Evolutionary conservation across 2,113 vertebrate species (phyloP).

Genomic region (Neogale vison): DNA sequence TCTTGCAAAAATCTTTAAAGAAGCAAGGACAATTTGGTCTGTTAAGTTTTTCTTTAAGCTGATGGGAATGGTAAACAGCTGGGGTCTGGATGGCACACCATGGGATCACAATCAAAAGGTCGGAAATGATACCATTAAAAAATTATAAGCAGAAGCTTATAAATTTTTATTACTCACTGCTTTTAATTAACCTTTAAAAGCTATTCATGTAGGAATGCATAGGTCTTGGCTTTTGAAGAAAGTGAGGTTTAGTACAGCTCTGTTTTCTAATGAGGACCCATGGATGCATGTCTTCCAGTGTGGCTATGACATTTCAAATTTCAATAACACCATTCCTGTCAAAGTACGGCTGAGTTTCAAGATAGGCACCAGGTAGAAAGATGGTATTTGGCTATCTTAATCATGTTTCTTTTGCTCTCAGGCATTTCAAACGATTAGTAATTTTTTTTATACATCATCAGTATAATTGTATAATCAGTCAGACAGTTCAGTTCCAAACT

Average conservation of each 20-base stretch:
- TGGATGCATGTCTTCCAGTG: conserved; percentile 67
- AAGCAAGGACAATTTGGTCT: conserved; percentile 41
- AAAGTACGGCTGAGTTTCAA: conserved; percentile 54
- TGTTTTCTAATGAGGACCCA: conserved; percentile 81
- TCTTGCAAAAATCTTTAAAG: not conserved
- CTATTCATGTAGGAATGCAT: conserved; percentile 78
- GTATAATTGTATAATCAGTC: conserved; percentile 14
- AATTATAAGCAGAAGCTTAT: conserved; percentile 83
- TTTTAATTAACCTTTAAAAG: conserved; percentile 89
- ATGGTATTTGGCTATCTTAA: conserved; percentile 21
- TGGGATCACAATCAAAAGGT: conserved; percentile 71
- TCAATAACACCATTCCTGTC: conserved; percentile 31
- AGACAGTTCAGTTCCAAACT: not conserved
- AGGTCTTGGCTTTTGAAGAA: conserved; percentile 77
- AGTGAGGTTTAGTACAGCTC: conserved; percentile 69
- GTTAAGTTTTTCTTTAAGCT: conserved; percentile 22
- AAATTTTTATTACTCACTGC: conserved; percentile 83
- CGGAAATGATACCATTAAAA: conserved; percentile 84
- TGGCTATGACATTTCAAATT: conserved; percentile 83
- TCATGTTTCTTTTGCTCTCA: conserved; percentile 8
- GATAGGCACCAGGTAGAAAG: not conserved
- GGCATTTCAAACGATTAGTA: not conserved
- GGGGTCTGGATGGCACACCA: conserved; percentile 52
- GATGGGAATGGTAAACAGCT: conserved; percentile 56
- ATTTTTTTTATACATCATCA: not conserved